Conservation (phyloP, 2,797 vertebrate genomes). For the Macropodus opercularis region DNA sequence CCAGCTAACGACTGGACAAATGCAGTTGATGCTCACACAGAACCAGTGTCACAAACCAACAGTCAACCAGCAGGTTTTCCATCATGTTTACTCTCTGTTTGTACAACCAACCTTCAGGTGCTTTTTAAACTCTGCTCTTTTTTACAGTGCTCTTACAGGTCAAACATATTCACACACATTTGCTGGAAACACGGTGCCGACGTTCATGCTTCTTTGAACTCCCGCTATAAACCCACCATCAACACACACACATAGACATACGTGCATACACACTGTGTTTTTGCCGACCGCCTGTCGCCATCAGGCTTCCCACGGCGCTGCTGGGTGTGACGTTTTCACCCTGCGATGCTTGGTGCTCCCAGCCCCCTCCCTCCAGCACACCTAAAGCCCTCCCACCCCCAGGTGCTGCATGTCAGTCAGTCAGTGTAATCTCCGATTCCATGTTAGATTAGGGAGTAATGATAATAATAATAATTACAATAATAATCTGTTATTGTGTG, state of each 20-base stretch:
- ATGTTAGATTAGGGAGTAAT: conserved; percentile 82
- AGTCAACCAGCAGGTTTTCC: conserved; percentile 75
- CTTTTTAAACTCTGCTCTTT: conserved; percentile 77
- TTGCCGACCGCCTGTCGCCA: conserved; percentile 61
- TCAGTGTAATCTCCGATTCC: conserved; percentile 79
- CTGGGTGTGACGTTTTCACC: conserved; percentile 66
- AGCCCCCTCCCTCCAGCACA: not conserved
- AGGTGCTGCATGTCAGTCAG: conserved; percentile 82
- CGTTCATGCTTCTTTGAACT: conserved; percentile 32
- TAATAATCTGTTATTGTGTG: conserved; percentile 81
- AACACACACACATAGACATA: conserved; percentile 34
- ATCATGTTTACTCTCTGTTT: conserved; percentile 72
- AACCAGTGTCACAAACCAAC: conserved; percentile 50
- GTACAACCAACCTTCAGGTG: conserved; percentile 79
- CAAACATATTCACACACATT: conserved; percentile 35
- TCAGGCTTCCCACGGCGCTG: conserved; percentile 58
- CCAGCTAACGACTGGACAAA: conserved; percentile 69
- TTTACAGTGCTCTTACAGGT: conserved; percentile 75
- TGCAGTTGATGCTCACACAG: conserved; percentile 40
- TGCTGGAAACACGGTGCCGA: conserved; percentile 58
- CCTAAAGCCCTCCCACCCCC: conserved; percentile 16
- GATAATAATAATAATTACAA: conserved; percentile 79
- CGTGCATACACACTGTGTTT: conserved; percentile 72
- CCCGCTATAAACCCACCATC: conserved; percentile 22
- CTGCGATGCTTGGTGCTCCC: conserved; percentile 66